Conservation (phyloP, 2,888 invertebrate species). For the Ectemnius continuus region DNA sequence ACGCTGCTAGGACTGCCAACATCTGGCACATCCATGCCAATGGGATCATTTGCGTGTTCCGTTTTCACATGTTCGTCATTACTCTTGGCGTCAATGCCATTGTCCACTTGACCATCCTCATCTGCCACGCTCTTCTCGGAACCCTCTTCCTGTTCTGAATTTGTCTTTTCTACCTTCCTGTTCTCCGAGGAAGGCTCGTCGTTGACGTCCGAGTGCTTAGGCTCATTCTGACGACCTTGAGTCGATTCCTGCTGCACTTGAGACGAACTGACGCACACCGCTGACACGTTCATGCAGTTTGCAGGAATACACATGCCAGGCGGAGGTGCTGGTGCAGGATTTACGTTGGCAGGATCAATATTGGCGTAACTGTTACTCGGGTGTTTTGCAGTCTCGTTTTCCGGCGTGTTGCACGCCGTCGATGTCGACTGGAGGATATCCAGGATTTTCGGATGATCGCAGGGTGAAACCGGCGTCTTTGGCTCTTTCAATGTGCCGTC, state of each 20-base stretch:
- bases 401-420: conserved; percentile 17
- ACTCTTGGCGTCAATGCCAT: conserved; percentile 2
- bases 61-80: conserved; percentile 51
- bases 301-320: conserved; percentile 71
- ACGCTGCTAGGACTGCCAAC: conserved; percentile 41
- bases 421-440: conserved; percentile 56
- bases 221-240: conserved; percentile 28
- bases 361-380: conserved; percentile 59
- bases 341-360: conserved; percentile 53
- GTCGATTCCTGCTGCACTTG: conserved; percentile 19
- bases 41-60: conserved; percentile 39
- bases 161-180: conserved; percentile 12
- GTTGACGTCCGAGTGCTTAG: not conserved
- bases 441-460: conserved; percentile 54
- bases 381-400: conserved; percentile 17
- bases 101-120: conserved; percentile 13
- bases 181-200: conserved; percentile 19
- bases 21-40: conserved; percentile 55
- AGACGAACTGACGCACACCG: conserved; percentile 23
- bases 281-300: conserved; percentile 65
- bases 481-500: conserved; percentile 63
- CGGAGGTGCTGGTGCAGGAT: conserved; percentile 58
- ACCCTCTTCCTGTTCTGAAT: no score
- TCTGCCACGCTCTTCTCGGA: not conserved
- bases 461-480: conserved; percentile 70